Base-by-base conservation (phyloP, 2,888 invertebrate genomes). In the Macrophya alboannulata region DNA sequence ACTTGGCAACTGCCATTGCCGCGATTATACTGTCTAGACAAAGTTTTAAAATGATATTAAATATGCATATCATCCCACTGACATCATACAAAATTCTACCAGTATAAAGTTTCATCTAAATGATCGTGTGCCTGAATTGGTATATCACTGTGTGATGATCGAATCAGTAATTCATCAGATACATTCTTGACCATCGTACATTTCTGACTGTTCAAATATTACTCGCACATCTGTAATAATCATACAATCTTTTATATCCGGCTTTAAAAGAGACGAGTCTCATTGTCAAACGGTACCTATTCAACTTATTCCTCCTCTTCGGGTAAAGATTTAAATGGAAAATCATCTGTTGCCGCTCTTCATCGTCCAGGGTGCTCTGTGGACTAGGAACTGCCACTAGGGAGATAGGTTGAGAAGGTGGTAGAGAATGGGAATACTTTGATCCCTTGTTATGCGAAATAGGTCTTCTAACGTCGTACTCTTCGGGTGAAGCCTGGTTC, bases 311-410 rank as follows among this genome's bases (percentile, higher is more conserved):
- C 86, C 94, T 95, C 86, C 94, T 94, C 84, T 95, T 94, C 0
- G 95, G 95, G 89, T 95, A 96, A 10, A 96, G 92, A 92, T 96
- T 96, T n/a, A 96, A 92, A 86, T 96, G 96, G 6, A 96, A 94
- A 88, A 96, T 94, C 94, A 96, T 95, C 90, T 96, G 96, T n/a
- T 93, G 91, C 45, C 92, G 93, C 10, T 92, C 89, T 87, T 94
- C 92, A 9, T 89, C 89, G 25, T 90, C 90, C 1, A 87, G 87
- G 74, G 79, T 17, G 48, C 85, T 48, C 10, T 88, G 89, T 51
- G 87, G 88, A n/a, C 87, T 89, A 17, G 91, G 88, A 4, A 90
- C 12, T 21, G 89, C 88, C 1, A 90, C 83, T 0, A 91, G 21
- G 4, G 90, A 89, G 65, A 91, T 86, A 17, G 90, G 82, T 76